A percentile compares a stretch with the other conserved stretches of the same genome.
phyloP scores from a whole-genome alignment of 1,140 invertebrate genomes.

The Xylocopa sonorina region DNA sequence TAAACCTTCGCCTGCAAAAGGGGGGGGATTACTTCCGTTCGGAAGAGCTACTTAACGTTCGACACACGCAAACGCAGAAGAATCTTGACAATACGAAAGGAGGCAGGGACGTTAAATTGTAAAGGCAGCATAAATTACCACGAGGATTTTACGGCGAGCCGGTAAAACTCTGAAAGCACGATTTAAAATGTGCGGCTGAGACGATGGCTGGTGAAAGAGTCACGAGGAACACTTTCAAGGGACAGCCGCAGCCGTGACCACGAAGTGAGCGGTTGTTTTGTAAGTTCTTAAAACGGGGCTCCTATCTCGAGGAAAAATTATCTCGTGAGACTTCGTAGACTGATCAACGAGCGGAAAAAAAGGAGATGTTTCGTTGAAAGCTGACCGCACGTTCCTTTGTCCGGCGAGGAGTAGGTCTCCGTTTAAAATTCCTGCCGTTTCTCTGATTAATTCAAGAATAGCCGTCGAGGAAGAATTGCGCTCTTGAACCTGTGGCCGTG shows the following conservation, averaged over 20 bases:
- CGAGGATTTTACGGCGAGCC: neutral
- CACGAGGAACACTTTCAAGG: constrained; percentile 23
- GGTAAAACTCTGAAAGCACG: neutral
- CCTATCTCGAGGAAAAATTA: constrained; percentile 4
- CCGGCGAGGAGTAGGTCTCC: neutral
- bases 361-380: constrained; percentile 30
- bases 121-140: neutral
- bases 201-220: constrained; percentile 17
- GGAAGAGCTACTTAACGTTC: neutral
- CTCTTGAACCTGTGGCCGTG: neutral
- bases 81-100: neutral
- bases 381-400: constrained; percentile 19
- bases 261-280: constrained; percentile 24
- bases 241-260: constrained; percentile 19
- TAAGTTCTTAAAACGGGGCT: constrained; percentile 2
- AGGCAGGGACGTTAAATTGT: neutral
- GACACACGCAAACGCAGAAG: neutral
- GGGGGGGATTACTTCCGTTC: constrained; percentile 1
- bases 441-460: constrained; percentile 47
- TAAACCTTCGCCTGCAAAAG: neutral
- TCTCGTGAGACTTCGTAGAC: constrained; percentile 31
- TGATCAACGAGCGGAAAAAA: constrained; percentile 22
- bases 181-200: constrained; percentile 4
- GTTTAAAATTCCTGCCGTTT: constrained; percentile 35
- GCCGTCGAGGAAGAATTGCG: constrained; percentile 17